Percentiles rank a stretch among this genome's conserved stretches.
Conservation (phyloP, 2,113 vertebrate species). For the Penelope pileata region DNA sequence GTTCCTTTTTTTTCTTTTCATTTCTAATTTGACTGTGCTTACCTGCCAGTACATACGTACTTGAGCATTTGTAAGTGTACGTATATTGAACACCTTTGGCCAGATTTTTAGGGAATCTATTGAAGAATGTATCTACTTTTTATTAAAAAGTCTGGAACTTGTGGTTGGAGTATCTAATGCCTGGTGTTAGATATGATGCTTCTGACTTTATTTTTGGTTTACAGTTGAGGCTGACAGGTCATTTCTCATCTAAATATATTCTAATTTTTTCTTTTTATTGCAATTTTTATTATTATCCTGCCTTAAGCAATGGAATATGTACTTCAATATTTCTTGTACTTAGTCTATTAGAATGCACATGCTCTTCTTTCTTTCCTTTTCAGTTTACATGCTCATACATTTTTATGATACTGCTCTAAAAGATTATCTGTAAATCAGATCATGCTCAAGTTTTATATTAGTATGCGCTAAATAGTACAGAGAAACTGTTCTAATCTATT, state of each 20-base stretch:
- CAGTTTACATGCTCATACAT: conserved; percentile 46
- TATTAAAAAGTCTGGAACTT: conserved; percentile 17
- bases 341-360: conserved; percentile 32
- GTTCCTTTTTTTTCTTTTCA: not conserved
- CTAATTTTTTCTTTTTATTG: conserved; percentile 29
- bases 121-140: conserved; percentile 16
- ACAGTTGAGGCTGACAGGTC: not conserved
- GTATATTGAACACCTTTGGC: not conserved
- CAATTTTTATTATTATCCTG: conserved; percentile 29
- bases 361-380: conserved; percentile 32
- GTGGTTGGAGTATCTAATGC: not conserved
- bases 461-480: conserved; percentile 38
- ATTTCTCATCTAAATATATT: conserved; percentile 13
- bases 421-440: conserved; percentile 59
- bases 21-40: not conserved
- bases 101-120: not conserved
- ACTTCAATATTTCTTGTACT: conserved; percentile 15
- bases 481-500: conserved; percentile 57
- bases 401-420: conserved; percentile 60
- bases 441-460: conserved; percentile 61
- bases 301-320: conserved; percentile 24
- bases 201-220: conserved; percentile 40
- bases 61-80: not conserved
- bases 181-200: conserved; percentile 2
- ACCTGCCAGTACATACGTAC: not conserved